Evolutionary conservation across 2,797 vertebrate genomes (phyloP).

Genomic region (Alca torda): DNA sequence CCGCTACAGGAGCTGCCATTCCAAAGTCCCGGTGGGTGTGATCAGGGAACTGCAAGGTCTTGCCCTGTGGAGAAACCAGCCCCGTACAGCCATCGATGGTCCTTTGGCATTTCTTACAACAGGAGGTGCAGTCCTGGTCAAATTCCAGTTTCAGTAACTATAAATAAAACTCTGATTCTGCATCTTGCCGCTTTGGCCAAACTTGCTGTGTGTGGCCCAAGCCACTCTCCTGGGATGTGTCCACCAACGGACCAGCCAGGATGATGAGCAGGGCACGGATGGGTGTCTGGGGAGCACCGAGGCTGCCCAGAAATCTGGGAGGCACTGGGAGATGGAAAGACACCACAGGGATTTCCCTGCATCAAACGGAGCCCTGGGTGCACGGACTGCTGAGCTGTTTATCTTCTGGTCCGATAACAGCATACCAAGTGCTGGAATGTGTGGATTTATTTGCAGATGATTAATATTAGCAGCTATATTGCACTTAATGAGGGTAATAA

Average conservation of each 20-base stretch:
- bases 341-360: background rate
- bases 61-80: background rate
- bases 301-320: background rate
- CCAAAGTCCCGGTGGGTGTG: conserved; percentile 39
- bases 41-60: background rate
- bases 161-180: background rate
- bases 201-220: fast-evolving
- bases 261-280: fast-evolving
- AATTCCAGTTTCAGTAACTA: conserved; percentile 4
- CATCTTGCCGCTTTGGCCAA: background rate
- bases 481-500: conserved; percentile 2
- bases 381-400: background rate
- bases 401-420: background rate
- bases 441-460: background rate
- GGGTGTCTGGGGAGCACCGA: background rate
- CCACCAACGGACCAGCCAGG: background rate
- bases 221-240: background rate
- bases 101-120: background rate
- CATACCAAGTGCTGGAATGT: background rate
- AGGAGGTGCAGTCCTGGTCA: background rate
- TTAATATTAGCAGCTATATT: conserved; percentile 17
- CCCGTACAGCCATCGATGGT: background rate
- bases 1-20: background rate
- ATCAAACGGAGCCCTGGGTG: background rate
- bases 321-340: background rate